Evolutionary conservation across 2,888 invertebrate genomes (phyloP), one percentile per base, ranked within the genome.

Genomic region (Galerucella pusilla): DNA sequence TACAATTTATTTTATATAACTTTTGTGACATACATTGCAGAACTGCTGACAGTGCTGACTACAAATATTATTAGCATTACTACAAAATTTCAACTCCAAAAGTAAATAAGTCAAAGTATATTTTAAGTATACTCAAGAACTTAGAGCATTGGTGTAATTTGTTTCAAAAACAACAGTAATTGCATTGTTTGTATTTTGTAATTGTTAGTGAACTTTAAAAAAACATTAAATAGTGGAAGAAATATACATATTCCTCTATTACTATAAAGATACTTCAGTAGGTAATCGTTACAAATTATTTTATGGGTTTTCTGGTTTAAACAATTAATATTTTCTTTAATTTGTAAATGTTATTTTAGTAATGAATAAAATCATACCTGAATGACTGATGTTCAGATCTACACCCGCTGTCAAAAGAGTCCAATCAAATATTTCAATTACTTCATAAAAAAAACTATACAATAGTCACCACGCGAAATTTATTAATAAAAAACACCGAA

Each of bases 401-500:
- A 71, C 69, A 75, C 60, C 73, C 68, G 74, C 79, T 78, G 73
- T 77, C 73, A 76, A 74, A 79, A 67, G 45, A 60, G 66, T 57
- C 49, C 64, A 68, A 57, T 54, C 60, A 74, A 71, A 61, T 67
- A 66, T 46, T 76, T 74, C 71, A 42, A 71, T 71, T 75, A 68
- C 68, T 75, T 75, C 75, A 73, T 71, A 67, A 74, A 74, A 66
- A 73, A 71, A 54, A 69, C 35, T 68, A 11, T 73, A 75, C 71
- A 74, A 68, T 70, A 71, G 61, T 64, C 25, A 68, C 60, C 49
- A 71, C 45, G n/a, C 60, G 25, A 54, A 45, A 20, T 12, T 65
- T 65, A 28, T 4, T 12, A 69, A 49, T 63, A 46, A 69, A 65
- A 7, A 64, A 11, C 20, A 10, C 16, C 52, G 14, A 57, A 20